Evolutionary conservation across 2,797 vertebrate species (phyloP).

Genomic region (Cirrhinus molitorella): DNA sequence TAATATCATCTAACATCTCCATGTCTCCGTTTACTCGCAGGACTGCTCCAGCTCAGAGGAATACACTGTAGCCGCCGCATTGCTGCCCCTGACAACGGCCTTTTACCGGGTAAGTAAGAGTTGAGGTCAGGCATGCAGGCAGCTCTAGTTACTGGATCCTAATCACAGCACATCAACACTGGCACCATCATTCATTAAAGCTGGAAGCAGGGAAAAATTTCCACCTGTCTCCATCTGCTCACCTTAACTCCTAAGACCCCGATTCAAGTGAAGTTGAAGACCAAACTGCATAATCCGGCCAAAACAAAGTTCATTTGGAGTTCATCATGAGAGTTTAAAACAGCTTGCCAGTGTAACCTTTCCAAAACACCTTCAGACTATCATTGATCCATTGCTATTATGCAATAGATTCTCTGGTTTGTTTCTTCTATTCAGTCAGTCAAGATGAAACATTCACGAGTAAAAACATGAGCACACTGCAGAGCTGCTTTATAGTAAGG

Average conservation of each 20-base stretch:
- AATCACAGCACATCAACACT: constrained; percentile 26
- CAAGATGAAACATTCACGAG: not conserved
- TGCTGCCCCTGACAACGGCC: constrained; percentile 93
- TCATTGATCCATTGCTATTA: not conserved
- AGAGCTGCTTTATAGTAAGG: not conserved
- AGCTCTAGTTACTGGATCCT: constrained; percentile 15
- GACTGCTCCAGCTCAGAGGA: constrained; percentile 98
- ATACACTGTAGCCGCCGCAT: constrained; percentile 89
- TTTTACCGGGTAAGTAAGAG: constrained; percentile 93
- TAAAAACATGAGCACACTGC: not conserved
- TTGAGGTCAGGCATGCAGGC: constrained; percentile 20
- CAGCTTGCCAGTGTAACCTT: not conserved
- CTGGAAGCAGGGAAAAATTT: not conserved
- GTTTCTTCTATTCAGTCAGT: not conserved
- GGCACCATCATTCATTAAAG: not conserved
- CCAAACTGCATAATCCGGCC: not conserved
- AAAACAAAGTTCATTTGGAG: not conserved
- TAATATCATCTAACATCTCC: constrained; percentile 11
- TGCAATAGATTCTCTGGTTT: not conserved
- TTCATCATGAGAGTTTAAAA: not conserved
- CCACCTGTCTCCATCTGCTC: constrained; percentile 17
- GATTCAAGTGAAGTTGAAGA: not conserved
- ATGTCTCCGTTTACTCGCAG: constrained; percentile 77
- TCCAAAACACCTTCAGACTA: not conserved
- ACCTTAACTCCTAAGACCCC: not conserved